Base-by-base conservation (phyloP, 2,113 vertebrate species). In the Periophthalmus modestus region DNA sequence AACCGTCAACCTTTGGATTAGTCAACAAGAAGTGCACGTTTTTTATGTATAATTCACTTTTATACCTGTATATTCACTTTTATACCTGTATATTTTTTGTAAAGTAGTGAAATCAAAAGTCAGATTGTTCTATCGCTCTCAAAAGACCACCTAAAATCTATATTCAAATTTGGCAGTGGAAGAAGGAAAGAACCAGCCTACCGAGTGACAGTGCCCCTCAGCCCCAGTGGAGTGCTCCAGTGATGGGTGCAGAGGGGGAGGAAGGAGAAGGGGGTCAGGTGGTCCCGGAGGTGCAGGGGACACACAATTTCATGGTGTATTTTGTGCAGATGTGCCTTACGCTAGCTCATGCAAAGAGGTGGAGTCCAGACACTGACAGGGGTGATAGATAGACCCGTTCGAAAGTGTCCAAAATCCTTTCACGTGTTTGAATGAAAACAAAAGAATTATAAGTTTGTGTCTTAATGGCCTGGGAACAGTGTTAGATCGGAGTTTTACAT, bases 241-340 rank as follows among this genome's bases (percentile, higher is more conserved):
- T 47, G 74, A 54, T 34, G 63, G 58, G 68, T 62, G 21, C 5
- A 57, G 52, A 48, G 73, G 70, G 70, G 63, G 72, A 65, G 68
- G 82, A 91, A 21, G 84, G 91, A 91, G 92, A 95, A 81, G 91
- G 50, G 85, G 91, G 92, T 92, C 95, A 95, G 94, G 95, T 95
- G 96, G 94, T 69, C 82, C 78, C 82, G 52, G 77, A 93, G 89
- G 90, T 55, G 61, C 90, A 93, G 94, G 94, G 96, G 94, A 92
- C 95, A 90, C 92, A 91, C 93, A 95, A 97, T 98, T 97, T 98
- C 96, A 97, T 94, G 96, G 93, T 93, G 83, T 92, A 89, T 97
- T 97, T 96, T 97, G 92, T 92, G 92, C 94, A 95, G 95, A 93
- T 95, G 95, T 91, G 93, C 95, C 93, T 55, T 90, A 89, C 87